phyloP scores from a whole-genome alignment of 2,888 invertebrate species.

The Panopea generosa region DNA sequence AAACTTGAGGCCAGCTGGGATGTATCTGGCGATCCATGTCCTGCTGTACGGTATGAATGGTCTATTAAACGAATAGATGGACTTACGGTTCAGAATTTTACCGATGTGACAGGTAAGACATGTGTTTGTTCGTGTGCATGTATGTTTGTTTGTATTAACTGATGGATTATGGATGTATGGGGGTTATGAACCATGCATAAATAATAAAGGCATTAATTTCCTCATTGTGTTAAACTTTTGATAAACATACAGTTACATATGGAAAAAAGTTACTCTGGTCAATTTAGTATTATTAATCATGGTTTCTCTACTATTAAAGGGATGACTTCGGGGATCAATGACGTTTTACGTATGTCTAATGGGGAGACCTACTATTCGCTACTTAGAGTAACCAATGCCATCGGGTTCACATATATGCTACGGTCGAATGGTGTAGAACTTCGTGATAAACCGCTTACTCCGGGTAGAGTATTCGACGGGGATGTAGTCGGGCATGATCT shows the following conservation, averaged over 20 bases:
- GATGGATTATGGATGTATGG: too few relatives aligned
- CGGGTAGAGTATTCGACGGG: conserved; percentile 71
- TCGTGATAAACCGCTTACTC: conserved; percentile 66
- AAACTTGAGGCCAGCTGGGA: conserved; percentile 68
- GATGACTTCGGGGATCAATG: conserved; percentile 50
- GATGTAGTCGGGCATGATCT: conserved; percentile 65
- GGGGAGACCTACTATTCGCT: conserved; percentile 68
- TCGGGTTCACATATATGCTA: conserved; percentile 61
- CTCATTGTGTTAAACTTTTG: too few relatives aligned
- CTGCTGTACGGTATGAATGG: conserved; percentile 68
- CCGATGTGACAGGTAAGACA: conserved; percentile 59
- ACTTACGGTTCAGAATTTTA: conserved; percentile 46
- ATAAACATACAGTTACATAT: too few relatives aligned
- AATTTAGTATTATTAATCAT: too few relatives aligned
- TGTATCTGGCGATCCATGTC: conserved; percentile 72
- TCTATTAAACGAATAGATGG: conserved; percentile 68
- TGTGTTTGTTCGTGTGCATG: too few relatives aligned
- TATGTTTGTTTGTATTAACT: too few relatives aligned
- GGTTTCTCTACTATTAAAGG: too few relatives aligned
- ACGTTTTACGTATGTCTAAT: conserved; percentile 64
- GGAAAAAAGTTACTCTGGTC: too few relatives aligned
- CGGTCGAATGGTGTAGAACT: conserved; percentile 72
- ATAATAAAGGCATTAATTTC: too few relatives aligned
- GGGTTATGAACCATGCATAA: too few relatives aligned
- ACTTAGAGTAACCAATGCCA: conserved; percentile 67